Conservation (phyloP, 2,113 vertebrate genomes). For the Seriola rivoliana region DNA sequence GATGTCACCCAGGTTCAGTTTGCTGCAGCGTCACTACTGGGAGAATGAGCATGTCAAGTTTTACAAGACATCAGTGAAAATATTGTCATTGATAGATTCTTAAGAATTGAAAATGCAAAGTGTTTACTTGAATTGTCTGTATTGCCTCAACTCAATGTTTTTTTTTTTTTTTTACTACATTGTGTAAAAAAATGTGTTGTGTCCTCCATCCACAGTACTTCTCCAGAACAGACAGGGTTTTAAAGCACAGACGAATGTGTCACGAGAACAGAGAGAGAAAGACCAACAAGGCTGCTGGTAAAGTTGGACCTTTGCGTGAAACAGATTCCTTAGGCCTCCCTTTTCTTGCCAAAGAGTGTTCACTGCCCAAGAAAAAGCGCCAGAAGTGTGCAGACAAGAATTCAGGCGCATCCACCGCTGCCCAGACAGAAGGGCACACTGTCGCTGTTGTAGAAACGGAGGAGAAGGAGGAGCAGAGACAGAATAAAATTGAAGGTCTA, state of each 20-base stretch:
- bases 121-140: not conserved
- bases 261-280: conserved; percentile 97
- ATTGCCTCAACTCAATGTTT: not conserved
- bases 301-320: conserved; percentile 87
- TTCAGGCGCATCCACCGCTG: conserved; percentile 48
- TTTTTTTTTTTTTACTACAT: not conserved
- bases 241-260: conserved; percentile 99
- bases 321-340: conserved; percentile 87
- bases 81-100: not conserved
- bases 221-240: conserved; percentile 97
- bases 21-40: not conserved
- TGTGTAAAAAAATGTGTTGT: conserved; percentile 9
- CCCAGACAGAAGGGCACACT: conserved; percentile 72
- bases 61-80: not conserved
- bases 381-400: conserved; percentile 91
- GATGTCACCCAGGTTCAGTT: not conserved
- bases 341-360: conserved; percentile 90
- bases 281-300: conserved; percentile 89
- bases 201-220: conserved; percentile 88
- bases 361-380: conserved; percentile 96
- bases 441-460: conserved; percentile 64
- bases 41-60: not conserved
- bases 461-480: conserved; percentile 90
- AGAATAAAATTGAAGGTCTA: conserved; percentile 90
- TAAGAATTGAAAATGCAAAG: not conserved